These are phyloP conservation scores for Polypedilum vanderplanki DNA, from an alignment of 1,140 invertebrate species.

Conservation along the genomic window DNA sequence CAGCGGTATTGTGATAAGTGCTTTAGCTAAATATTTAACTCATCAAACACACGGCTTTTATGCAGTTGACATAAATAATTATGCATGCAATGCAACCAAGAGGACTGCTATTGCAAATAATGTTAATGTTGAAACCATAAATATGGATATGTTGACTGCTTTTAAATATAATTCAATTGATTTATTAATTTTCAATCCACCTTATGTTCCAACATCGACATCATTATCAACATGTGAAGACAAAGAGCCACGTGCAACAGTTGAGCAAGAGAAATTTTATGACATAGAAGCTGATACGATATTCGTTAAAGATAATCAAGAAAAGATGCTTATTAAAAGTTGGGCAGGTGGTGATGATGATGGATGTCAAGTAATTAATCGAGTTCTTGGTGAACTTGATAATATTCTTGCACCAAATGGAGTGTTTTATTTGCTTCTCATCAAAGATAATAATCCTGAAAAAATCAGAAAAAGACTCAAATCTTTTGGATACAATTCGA, in stretches of 20 bases:
- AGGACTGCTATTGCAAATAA: constrained; percentile 59
- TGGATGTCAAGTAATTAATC: constrained; percentile 74
- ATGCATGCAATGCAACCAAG: constrained; percentile 64
- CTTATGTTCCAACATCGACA: constrained; percentile 90
- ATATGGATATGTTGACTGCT: constrained; percentile 58
- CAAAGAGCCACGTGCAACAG: constrained; percentile 53
- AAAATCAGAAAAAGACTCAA: constrained; percentile 60
- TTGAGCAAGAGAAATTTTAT: constrained; percentile 36
- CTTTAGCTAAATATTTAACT: constrained; percentile 66
- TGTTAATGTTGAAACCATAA: constrained; percentile 56
- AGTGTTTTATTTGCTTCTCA: constrained; percentile 74
- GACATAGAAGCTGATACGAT: constrained; percentile 23
- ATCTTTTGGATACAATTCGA: constrained; percentile 52
- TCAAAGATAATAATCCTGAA: constrained; percentile 77
- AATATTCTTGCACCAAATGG: constrained; percentile 62
- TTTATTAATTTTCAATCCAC: constrained; percentile 93
- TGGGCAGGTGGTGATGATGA: constrained; percentile 83
- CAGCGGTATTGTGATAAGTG: constrained; percentile 84
- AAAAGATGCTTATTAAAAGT: constrained; percentile 51
- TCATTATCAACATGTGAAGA: too few species aligned
- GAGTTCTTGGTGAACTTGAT: constrained; percentile 60
- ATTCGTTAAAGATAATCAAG: constrained; percentile 40
- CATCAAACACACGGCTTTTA: constrained; percentile 48
- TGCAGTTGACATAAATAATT: constrained; percentile 75
- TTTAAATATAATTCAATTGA: constrained; percentile 57